Percentiles rank a stretch among this genome's conserved stretches.
phyloP scores from a whole-genome alignment of 2,888 invertebrate species.

The Iselma pallidipennis region DNA sequence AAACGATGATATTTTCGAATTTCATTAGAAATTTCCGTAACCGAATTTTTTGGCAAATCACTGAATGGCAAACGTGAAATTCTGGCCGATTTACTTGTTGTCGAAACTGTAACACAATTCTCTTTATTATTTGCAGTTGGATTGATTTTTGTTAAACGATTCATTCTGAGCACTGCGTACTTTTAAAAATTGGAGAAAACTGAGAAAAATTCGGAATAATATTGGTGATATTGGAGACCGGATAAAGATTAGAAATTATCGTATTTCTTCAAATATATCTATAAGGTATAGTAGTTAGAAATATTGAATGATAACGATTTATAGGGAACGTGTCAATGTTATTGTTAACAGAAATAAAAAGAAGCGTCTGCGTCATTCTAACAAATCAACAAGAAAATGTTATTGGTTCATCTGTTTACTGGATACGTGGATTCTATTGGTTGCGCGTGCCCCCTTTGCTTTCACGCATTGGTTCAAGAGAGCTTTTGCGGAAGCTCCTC shows the following conservation, averaged over 20 bases:
- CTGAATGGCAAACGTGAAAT: background rate
- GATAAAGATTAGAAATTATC: background rate
- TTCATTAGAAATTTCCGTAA: background rate
- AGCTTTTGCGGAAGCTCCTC: constrained; percentile 33
- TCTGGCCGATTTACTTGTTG: background rate
- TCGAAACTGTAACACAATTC: background rate
- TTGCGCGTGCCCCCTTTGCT: constrained; percentile 45
- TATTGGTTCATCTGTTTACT: constrained; percentile 43
- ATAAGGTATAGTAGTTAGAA: no score
- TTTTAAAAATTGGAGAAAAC: no score
- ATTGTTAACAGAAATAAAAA: no score
- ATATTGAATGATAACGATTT: constrained; percentile 26
- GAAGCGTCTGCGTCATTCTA: constrained; percentile 27
- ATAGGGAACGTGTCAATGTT: constrained; percentile 18
- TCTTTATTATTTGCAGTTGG: background rate
- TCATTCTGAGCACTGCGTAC: no score
- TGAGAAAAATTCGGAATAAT: no score
- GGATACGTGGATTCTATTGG: constrained; percentile 44
- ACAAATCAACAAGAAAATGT: constrained; percentile 26
- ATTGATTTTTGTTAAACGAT: background rate
- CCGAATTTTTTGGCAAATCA: background rate
- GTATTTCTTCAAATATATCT: no score
- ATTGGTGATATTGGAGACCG: background rate
- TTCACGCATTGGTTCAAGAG: constrained; percentile 40
- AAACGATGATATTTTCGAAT: background rate